phyloP scores from a whole-genome alignment of 1,140 invertebrate genomes.

The Cotesia typhae region DNA sequence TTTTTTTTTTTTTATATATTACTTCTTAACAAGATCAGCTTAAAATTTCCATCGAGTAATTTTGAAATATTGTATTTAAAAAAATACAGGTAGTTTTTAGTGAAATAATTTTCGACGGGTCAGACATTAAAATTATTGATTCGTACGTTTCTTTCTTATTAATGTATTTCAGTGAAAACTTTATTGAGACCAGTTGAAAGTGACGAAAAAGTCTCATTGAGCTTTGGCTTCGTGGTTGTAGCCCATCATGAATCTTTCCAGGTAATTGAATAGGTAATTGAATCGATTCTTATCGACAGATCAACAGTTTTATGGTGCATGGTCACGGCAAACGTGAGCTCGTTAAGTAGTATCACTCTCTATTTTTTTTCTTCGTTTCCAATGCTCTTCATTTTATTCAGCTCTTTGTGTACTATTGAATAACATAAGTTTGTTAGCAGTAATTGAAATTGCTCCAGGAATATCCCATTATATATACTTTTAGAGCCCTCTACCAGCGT shows the following conservation, averaged over 20 bases:
- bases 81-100: too few species aligned
- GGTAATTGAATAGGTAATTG: constrained; percentile 59
- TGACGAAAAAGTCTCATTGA: constrained; percentile 35
- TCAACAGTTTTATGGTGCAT: constrained; percentile 51
- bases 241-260: constrained; percentile 50
- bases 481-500: too few species aligned
- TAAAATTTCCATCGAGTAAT: too few species aligned
- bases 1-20: too few species aligned
- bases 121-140: neutral
- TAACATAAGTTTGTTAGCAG: constrained; percentile 23
- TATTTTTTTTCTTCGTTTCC: constrained; percentile 1
- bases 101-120: neutral
- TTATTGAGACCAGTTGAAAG: constrained; percentile 1
- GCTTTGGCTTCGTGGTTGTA: constrained; percentile 46
- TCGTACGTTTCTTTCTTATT: neutral
- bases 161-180: constrained; percentile 15
- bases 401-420: constrained; percentile 13
- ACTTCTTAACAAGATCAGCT: too few species aligned
- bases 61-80: too few species aligned
- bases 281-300: constrained; percentile 55
- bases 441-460: constrained; percentile 22
- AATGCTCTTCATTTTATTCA: constrained; percentile 21
- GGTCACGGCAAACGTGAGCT: constrained; percentile 54
- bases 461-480: neutral
- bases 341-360: constrained; percentile 38